Base-by-base conservation (phyloP, 2,888 invertebrate species). In the Sinhomidia bicolor region DNA sequence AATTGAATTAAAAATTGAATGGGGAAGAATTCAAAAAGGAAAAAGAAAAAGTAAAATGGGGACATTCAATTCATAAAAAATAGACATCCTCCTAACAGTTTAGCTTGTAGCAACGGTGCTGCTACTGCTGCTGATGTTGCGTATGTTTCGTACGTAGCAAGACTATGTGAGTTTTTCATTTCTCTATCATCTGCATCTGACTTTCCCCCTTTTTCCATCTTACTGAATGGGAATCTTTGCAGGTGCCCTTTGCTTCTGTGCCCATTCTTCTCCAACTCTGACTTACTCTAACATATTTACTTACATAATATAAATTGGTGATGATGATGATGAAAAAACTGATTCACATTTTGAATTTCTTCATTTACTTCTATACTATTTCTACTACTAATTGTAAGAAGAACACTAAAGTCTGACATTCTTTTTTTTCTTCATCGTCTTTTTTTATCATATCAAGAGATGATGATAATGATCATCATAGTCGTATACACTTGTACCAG, bases 1-100 rank as follows among this genome's bases (percentile, higher is more conserved):
- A 29, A 74, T 74, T 74, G 74, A 74, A 74, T 74, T 74, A 74
- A 74, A 71, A 74, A 47, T 71, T 71, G 36, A 44, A 71, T 60
- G 41, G 41, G 54, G n/a, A n/a, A n/a, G n/a, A n/a, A n/a, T n/a
- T n/a, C n/a, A n/a, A n/a, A 54, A 26, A 26, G 17, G 26, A 3
- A 26, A 17, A 29, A 60, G 29, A 60, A 60, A 54, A 29, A 65
- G 32, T 36, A 17, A 36, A 36, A 32, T 7, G 23, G 60, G 60
- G 23, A 60, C 10, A 51, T 1, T 10, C 60, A 23, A 26, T 26
- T 26, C 60, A 60, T 23, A 60, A 60, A 20, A 60, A 12, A 23
- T 23, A 60, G 9, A 60, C 20, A 23, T 10, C 10, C 26, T n/a
- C n/a, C n/a, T n/a, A n/a, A n/a, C n/a, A n/a, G n/a, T n/a, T n/a